Evolutionary conservation across 2,113 vertebrate species (phyloP), one percentile per base, ranked within the genome.

Genomic region (Podocnemis expansa): DNA sequence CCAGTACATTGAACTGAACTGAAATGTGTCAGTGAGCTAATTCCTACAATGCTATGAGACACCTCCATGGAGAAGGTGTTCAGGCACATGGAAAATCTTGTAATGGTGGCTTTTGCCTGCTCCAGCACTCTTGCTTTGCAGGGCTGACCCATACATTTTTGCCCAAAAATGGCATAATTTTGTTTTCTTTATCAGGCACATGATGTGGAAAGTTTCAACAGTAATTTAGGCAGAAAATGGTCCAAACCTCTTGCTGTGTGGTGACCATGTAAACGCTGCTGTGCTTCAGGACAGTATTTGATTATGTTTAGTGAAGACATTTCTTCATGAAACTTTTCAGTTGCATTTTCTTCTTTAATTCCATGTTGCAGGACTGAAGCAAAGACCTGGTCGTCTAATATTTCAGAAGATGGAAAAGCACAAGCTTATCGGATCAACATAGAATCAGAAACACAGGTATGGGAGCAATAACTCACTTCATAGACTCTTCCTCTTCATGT

Each of bases 371-470:
- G 99, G 97, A 97, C 98, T 9, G 99, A 99, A 97, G 98, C 97
- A 79, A 98, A 98, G 97, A 94, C 96, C 96, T 99, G 98, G 99
- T 98, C 98, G 41, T 95, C 98, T 56, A 97, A 96, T 82, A 45
- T 98, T 63, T 97, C 98, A 84, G 99, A 99, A 70, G 99, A 99
- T 55, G 98, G 98, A 95, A 99, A 99, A 95, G 98, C 98, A 83
- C 99, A 99, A 52, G 98, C 99, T 0, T 99, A 98, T 95, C 97
- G 97, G 93, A 98, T 98, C 91, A 97, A 97, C 89, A 87, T 98
- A 21, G 98, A 99, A 89, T 95, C 98, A 0, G 99, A 99, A 24
- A 96, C 96, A 10, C 99, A 99, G 99, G 99, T 99, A 99, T 13
- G 84, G 89, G 41, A 25, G 51, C 60, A 29, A 80, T 87, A 80